Percentiles rank a stretch among this genome's conserved stretches.
Evolutionary conservation across 2,888 invertebrate species (phyloP).

Genomic region (Willowsia nigromaculata): DNA sequence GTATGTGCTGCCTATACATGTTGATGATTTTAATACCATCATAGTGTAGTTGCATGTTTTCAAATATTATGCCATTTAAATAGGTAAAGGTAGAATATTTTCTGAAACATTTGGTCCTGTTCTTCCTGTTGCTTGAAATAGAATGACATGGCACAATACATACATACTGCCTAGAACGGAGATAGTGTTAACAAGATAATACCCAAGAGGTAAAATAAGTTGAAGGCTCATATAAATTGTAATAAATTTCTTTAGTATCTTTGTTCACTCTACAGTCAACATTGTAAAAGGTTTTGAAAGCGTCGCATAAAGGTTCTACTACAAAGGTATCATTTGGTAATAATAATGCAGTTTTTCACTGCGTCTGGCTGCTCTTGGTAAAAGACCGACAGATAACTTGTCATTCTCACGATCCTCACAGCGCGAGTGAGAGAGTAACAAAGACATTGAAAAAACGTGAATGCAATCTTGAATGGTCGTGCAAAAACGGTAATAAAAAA

Average conservation of each 20-base stretch:
- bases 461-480: slow-evolving; percentile 31
- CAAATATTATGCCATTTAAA: not conserved
- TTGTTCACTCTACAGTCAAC: slow-evolving; percentile 19
- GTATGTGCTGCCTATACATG: not conserved
- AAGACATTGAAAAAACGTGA: slow-evolving; percentile 44
- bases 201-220: not conserved
- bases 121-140: not conserved
- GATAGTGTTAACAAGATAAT: not conserved
- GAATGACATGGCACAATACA: not conserved
- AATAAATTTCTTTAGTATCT: not conserved
- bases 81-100: not conserved
- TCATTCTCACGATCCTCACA: slow-evolving; percentile 39
- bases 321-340: not conserved
- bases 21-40: not conserved
- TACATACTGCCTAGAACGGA: not conserved
- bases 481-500: slow-evolving; percentile 30
- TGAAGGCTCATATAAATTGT: not conserved
- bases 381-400: slow-evolving; percentile 21
- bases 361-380: not conserved
- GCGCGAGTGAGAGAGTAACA: slow-evolving; percentile 7
- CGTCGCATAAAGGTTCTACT: not conserved
- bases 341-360: not conserved
- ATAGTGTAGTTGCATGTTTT: not conserved
- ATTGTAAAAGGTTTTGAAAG: not conserved
- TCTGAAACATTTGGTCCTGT: not conserved